Conservation (phyloP, 2,888 invertebrate genomes). For the Abrostola tripartita region DNA sequence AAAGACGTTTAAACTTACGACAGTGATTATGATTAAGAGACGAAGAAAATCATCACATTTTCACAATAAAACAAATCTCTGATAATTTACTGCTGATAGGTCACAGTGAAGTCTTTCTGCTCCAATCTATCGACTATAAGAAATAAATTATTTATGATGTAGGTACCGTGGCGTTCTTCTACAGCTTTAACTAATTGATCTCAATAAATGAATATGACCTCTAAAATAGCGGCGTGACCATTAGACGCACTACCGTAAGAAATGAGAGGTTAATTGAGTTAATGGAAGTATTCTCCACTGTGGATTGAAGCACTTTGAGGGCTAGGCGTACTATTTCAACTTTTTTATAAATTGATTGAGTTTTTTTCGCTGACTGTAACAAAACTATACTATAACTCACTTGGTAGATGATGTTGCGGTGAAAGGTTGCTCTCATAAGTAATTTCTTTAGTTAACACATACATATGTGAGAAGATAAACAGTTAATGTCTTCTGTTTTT, state of each 20-base stretch:
- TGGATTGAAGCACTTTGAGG: slow-evolving; percentile 52
- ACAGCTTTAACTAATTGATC: slow-evolving; percentile 76
- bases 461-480: slow-evolving; percentile 38
- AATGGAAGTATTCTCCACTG: slow-evolving; percentile 66
- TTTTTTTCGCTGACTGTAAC: slow-evolving; percentile 11
- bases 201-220: slow-evolving; percentile 79
- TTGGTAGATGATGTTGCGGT: slow-evolving; percentile 11
- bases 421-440: slow-evolving; percentile 25
- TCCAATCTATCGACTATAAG: slow-evolving; percentile 10
- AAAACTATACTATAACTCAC: slow-evolving; percentile 6
- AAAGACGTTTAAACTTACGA: slow-evolving; percentile 52
- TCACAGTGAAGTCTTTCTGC: slow-evolving; percentile 4
- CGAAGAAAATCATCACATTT: slow-evolving; percentile 30
- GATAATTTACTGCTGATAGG: slow-evolving; percentile 8
- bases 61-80: slow-evolving; percentile 5
- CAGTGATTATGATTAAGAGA: slow-evolving; percentile 53
- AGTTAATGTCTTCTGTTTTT: slow-evolving; percentile 29
- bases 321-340: slow-evolving; percentile 27
- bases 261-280: slow-evolving; percentile 83
- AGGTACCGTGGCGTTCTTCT: slow-evolving; percentile 23
- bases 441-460: slow-evolving; percentile 23
- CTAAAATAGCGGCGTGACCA: slow-evolving; percentile 71
- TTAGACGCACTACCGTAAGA: slow-evolving; percentile 74
- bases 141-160: slow-evolving; percentile 27
- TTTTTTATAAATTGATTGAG: slow-evolving; percentile 30